A percentile compares a stretch with the other conserved stretches of the same genome.
phyloP scores from a whole-genome alignment of 53 echinoderm and acorn worm species.

The Temnopleurus reevesii region DNA sequence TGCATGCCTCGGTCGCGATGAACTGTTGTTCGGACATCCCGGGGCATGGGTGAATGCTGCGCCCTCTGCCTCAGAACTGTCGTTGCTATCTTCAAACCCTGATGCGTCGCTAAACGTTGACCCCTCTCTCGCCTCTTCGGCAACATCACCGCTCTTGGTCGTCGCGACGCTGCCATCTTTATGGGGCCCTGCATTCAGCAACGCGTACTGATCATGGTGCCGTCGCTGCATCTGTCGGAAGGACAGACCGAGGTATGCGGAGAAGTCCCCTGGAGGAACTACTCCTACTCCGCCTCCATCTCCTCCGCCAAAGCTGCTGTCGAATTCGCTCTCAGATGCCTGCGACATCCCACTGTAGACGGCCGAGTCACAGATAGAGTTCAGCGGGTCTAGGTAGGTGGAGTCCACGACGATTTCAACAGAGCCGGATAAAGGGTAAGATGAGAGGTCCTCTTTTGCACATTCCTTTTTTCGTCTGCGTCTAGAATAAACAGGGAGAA shows the following conservation, averaged over 20 bases:
- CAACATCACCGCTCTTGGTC: constrained; percentile 2
- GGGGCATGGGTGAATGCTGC: neutral
- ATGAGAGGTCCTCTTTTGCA: neutral
- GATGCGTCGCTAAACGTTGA: constrained; percentile 24
- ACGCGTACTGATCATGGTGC: constrained; percentile 41
- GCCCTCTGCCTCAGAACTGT: neutral
- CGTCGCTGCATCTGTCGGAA: constrained; percentile 27
- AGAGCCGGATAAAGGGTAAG: constrained; percentile 34
- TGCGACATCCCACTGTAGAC: constrained; percentile 46
- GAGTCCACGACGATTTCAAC: constrained; percentile 48
- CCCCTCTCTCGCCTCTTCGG: neutral
- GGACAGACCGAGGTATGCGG: constrained; percentile 32
- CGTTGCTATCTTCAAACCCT: neutral
- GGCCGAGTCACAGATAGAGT: constrained; percentile 44
- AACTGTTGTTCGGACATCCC: neutral
- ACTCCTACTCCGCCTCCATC: neutral
- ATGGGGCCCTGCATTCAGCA: constrained; percentile 2
- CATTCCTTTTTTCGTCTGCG: neutral
- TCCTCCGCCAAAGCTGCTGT: constrained; percentile 48
- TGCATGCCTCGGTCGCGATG: neutral
- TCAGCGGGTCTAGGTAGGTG: constrained; percentile 52
- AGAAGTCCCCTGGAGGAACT: neutral
- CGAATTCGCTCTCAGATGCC: constrained; percentile 56
- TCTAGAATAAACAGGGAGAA: neutral
- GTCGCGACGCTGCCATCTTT: constrained; percentile 46